Base-by-base conservation (phyloP, 2,888 invertebrate species). In the Melinaea menophilus region DNA sequence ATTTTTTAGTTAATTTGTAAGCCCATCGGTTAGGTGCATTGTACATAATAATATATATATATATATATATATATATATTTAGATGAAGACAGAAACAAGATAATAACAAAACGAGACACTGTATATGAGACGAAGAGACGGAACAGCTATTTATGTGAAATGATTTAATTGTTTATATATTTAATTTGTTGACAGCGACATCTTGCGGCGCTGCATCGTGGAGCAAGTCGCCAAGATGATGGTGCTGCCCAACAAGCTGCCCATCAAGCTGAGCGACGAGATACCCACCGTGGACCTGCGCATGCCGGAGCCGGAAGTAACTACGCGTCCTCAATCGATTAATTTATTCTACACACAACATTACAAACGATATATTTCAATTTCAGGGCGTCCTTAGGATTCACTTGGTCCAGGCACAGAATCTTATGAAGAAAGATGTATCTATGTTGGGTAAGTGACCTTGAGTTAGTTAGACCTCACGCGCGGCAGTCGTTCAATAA, bases 401-500 rank as follows among this genome's bases (percentile, higher is more conserved):
- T 62, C 97, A 98, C 82, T 95, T 99, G 9, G 94, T 99, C 5
- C 98, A 98, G 91, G 99, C 98, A 7, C 95, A 96, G 82, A 96
- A 99, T 85, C 92, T 99, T 33, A 97, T 98, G 95, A 98, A 97
- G 84, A 98, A 97, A 87, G 99, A 99, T 84, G 95, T 98, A 57
- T 94, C 96, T 55, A 92, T 99, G 83, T 85, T 99, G 75, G 97
- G 97, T 80, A 92, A 94, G 89, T 62, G 22, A 22, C 22, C 22
- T 22, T 22, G 22, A 22, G 22, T 22, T 22, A 22, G 22, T 22
- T 22, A 22, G 22, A 22, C 22, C 37, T 3, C 37, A 37, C 7
- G 37, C 37, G 37, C 4, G 37, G 37, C 3, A 37, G 7, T 37
- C 37, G 37, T 37, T 37, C 37, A 41, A 9, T 3, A 9, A 3